phyloP scores from a whole-genome alignment of 1,140 invertebrate genomes.

The Brachionus calyciflorus region DNA sequence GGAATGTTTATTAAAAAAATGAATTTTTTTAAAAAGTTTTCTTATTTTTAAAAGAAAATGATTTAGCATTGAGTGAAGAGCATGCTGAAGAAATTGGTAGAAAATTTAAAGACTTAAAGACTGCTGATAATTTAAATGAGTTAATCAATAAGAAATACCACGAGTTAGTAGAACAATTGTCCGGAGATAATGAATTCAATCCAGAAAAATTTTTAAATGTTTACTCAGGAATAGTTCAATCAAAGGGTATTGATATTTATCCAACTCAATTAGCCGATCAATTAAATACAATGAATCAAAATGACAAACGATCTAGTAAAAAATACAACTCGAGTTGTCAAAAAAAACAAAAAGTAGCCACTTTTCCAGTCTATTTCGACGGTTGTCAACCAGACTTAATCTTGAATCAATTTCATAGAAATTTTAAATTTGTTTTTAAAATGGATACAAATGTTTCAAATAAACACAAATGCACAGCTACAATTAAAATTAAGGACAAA shows the following conservation, averaged over 20 bases:
- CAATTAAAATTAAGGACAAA: background rate
- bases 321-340: background rate
- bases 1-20: too few species aligned
- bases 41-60: background rate
- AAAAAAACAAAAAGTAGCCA: slow-evolving; percentile 27
- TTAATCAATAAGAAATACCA: slow-evolving; percentile 20
- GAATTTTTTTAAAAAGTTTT: background rate
- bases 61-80: background rate
- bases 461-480: background rate
- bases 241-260: slow-evolving; percentile 66
- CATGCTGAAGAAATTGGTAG: background rate
- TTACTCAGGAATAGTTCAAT: slow-evolving; percentile 85
- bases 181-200: slow-evolving; percentile 24
- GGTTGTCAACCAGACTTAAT: slow-evolving; percentile 14
- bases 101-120: slow-evolving; percentile 31
- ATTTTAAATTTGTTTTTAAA: background rate
- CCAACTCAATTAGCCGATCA: slow-evolving; percentile 50
- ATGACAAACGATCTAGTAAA: background rate
- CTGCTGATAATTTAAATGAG: background rate
- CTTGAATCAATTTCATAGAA: slow-evolving; percentile 2
- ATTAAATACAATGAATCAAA: too few species aligned
- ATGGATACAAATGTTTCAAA: background rate
- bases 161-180: background rate
- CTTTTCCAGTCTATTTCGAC: background rate
- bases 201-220: slow-evolving; percentile 60